These are phyloP conservation scores for Drosophila mayaguana DNA, from an alignment of 2,888 invertebrate genomes.

Conservation along the genomic window DNA sequence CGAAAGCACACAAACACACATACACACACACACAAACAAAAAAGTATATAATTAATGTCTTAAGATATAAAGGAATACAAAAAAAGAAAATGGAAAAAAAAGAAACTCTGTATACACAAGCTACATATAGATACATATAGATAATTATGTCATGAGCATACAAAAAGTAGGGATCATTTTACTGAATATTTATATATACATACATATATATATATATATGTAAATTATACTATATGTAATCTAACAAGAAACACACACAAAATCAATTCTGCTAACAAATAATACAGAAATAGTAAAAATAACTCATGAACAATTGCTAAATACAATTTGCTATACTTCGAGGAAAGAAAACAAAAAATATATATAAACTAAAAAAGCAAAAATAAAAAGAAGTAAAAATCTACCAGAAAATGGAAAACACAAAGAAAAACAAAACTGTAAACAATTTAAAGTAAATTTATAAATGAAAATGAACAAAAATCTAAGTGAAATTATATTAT, in stretches of 20 bases:
- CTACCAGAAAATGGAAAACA: conserved; percentile 38
- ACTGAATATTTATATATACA: conserved; percentile 61
- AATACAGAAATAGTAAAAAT: conserved; percentile 43
- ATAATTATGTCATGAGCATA: conserved; percentile 79
- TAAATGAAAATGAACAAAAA: conserved; percentile 57
- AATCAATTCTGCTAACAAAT: conserved; percentile 66
- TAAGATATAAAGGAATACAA: conserved; percentile 47
- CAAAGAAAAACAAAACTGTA: conserved; percentile 51
- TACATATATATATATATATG: conserved; percentile 40
- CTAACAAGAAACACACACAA: conserved; percentile 45
- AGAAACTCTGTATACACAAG: conserved; percentile 52
- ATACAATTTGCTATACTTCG: conserved; percentile 71
- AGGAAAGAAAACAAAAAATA: conserved; percentile 25
- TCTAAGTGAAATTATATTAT: conserved; percentile 76
- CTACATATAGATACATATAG: conserved; percentile 63
- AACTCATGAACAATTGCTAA: conserved; percentile 60
- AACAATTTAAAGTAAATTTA: conserved; percentile 53
- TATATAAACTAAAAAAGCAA: conserved; percentile 8
- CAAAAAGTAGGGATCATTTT: conserved; percentile 83
- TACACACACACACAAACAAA: conserved; percentile 10
- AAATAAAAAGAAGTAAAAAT: conserved; percentile 31
- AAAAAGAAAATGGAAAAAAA: background rate
- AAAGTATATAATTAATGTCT: conserved; percentile 54
- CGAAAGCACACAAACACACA: conserved; percentile 29
- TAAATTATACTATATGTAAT: conserved; percentile 63